Conservation (phyloP, 2,113 vertebrate genomes). For the Patagioenas fasciata region DNA sequence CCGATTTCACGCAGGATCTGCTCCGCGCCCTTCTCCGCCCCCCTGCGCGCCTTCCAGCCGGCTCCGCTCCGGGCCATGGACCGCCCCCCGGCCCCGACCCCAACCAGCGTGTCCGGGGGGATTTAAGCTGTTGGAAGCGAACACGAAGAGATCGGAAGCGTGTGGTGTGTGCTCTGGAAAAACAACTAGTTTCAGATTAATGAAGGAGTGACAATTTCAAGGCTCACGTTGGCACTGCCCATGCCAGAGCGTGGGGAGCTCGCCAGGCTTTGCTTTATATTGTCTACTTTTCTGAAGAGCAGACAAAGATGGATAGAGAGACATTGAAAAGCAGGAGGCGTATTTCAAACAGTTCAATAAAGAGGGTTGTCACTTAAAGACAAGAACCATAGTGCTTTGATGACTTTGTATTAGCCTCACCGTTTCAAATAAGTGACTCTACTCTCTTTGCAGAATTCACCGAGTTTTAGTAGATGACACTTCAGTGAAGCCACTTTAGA, state of each 20-base stretch:
- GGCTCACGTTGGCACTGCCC: constrained; percentile 82
- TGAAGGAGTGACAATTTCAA: constrained; percentile 84
- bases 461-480: constrained; percentile 52
- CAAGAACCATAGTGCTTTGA: constrained; percentile 85
- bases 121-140: constrained; percentile 31
- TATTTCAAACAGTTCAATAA: constrained; percentile 80
- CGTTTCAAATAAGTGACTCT: constrained; percentile 75
- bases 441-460: constrained; percentile 50
- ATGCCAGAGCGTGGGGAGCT: constrained; percentile 79
- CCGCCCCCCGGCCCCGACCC: not conserved
- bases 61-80: not conserved
- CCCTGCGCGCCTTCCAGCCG: not conserved
- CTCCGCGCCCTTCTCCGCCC: not conserved
- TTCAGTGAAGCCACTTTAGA: constrained; percentile 32
- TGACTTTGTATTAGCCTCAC: constrained; percentile 82
- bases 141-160: constrained; percentile 72
- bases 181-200: constrained; percentile 80
- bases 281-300: constrained; percentile 79
- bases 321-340: constrained; percentile 84
- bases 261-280: constrained; percentile 80
- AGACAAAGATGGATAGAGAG: constrained; percentile 87
- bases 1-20: constrained; percentile 47
- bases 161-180: constrained; percentile 69
- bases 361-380: constrained; percentile 83
- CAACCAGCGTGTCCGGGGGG: not conserved